phyloP scores from a whole-genome alignment of 2,113 vertebrate species.

The Typhlomys cinereus region DNA sequence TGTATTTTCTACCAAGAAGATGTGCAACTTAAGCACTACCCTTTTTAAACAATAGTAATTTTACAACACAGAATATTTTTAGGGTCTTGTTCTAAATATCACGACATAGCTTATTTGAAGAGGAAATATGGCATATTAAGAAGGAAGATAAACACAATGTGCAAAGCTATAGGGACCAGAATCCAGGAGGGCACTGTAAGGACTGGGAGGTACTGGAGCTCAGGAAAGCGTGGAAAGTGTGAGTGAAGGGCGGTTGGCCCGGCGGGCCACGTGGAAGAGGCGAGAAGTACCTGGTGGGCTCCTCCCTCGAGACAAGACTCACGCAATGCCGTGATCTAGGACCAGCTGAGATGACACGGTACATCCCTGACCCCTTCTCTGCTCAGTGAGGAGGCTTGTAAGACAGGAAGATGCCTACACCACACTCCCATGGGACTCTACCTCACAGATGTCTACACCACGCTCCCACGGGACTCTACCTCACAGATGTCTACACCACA shows the following conservation, averaged over 20 bases:
- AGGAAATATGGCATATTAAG: background rate
- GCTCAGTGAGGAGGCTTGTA: no score
- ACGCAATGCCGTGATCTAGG: no score
- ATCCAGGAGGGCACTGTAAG: no score
- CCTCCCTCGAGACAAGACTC: background rate
- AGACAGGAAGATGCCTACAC: background rate
- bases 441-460: background rate
- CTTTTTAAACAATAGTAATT: background rate
- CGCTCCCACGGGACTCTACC: background rate
- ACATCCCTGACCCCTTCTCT: background rate
- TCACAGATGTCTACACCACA: no score
- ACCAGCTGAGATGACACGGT: background rate
- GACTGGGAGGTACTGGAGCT: background rate
- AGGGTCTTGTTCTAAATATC: background rate
- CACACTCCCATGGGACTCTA: background rate
- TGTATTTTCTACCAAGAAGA: conserved; percentile 1
- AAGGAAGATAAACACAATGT: background rate
- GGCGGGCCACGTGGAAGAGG: background rate
- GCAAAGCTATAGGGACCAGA: no score
- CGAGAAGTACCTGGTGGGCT: no score
- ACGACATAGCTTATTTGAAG: background rate
- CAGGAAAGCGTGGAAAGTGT: background rate
- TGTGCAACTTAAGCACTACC: background rate
- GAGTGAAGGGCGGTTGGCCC: no score
- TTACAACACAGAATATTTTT: background rate